These are phyloP conservation scores for Halichondria panicea DNA, from an alignment of 37 sponge, comb jelly and placozoan genomes.

Conservation along the genomic window DNA sequence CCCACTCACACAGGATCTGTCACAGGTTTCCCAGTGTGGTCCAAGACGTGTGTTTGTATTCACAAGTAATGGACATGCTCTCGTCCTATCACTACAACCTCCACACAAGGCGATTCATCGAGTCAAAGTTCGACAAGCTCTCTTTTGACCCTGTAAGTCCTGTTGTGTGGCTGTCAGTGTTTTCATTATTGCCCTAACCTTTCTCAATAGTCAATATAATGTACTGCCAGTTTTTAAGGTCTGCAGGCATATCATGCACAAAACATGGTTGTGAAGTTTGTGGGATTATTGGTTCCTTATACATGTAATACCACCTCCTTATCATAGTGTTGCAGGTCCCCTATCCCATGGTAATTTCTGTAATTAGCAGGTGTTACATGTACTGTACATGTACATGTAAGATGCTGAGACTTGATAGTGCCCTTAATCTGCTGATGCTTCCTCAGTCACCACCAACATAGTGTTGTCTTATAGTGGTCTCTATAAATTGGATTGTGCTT, in stretches of 20 bases:
- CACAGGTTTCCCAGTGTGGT: conserved; percentile 29
- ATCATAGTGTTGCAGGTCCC: too few species aligned
- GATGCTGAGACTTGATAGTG: too few species aligned
- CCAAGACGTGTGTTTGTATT: conserved; percentile 73
- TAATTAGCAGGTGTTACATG: too few species aligned
- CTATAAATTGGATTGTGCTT: too few species aligned
- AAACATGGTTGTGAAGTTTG: not conserved
- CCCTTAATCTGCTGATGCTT: too few species aligned
- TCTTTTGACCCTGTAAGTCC: conserved; percentile 64
- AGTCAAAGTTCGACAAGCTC: conserved; percentile 58
- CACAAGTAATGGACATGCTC: conserved; percentile 61
- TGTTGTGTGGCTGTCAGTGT: not conserved
- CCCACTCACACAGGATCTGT: conserved; percentile 46
- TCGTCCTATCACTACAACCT: conserved; percentile 62
- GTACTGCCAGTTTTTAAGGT: not conserved
- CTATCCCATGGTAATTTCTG: too few species aligned
- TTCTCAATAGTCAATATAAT: not conserved
- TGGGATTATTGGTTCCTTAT: too few species aligned
- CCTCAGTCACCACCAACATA: too few species aligned
- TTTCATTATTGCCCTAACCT: not conserved
- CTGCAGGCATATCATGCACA: not conserved
- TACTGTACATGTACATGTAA: too few species aligned
- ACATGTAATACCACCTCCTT: too few species aligned
- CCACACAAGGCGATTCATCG: conserved; percentile 64
- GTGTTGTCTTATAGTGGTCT: too few species aligned